Percentiles rank a stretch among this genome's conserved stretches.
phyloP scores from a whole-genome alignment of 1,140 invertebrate species.

The Melanaphis sacchari region DNA sequence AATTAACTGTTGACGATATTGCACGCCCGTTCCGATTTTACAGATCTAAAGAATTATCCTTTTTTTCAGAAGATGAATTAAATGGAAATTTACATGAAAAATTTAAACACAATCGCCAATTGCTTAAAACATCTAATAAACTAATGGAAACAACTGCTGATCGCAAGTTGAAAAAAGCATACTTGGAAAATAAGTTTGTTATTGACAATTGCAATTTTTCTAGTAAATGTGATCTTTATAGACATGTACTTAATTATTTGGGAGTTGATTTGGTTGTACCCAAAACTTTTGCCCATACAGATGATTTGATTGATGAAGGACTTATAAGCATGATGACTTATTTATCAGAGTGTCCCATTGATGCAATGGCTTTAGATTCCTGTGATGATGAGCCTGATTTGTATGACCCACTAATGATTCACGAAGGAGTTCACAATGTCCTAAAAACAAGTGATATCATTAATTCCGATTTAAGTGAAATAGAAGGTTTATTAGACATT shows the following conservation, averaged over 20 bases:
- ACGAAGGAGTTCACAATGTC: conserved; percentile 20
- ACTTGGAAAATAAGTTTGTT: conserved; percentile 34
- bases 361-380: neutral
- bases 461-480: conserved; percentile 39
- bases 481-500: conserved; percentile 31
- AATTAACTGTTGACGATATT: neutral
- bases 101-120: conserved; percentile 29
- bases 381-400: neutral
- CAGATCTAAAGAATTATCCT: neutral
- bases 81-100: neutral
- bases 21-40: neutral
- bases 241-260: conserved; percentile 26
- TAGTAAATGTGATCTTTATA: conserved; percentile 46
- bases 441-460: conserved; percentile 46
- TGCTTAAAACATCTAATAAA: neutral
- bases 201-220: conserved; percentile 30
- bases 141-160: conserved; percentile 23
- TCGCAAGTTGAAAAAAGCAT: conserved; percentile 46
- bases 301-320: conserved; percentile 40
- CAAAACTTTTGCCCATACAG: neutral
- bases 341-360: neutral
- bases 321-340: conserved; percentile 53
- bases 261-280: conserved; percentile 28
- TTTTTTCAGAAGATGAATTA: neutral
- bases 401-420: neutral